Evolutionary conservation across 2,113 vertebrate species (phyloP).

Genomic region (Pedetes capensis): DNA sequence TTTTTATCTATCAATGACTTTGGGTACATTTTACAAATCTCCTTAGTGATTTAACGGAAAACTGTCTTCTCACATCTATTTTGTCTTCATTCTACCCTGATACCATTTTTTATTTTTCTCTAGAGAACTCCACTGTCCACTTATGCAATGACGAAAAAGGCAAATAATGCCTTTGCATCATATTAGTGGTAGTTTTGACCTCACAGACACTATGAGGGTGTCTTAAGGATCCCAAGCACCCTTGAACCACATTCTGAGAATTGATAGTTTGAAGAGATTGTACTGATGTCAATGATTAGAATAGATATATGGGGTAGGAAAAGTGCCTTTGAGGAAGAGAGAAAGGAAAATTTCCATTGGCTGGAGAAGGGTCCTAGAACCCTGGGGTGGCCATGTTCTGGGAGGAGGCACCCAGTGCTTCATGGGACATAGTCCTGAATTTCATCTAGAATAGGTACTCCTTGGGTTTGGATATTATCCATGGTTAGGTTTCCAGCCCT

Average conservation of each 20-base stretch:
- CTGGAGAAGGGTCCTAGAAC: neutral
- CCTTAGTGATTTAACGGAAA: neutral
- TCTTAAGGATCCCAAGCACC: neutral
- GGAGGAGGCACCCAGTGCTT: neutral
- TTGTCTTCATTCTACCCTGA: neutral
- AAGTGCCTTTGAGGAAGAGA: neutral
- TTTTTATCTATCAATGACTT: neutral
- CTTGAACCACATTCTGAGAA: neutral
- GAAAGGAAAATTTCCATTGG: neutral
- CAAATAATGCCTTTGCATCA: neutral
- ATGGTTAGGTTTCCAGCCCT: neutral
- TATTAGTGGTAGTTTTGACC: neutral
- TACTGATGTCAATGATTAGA: neutral
- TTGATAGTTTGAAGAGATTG: neutral
- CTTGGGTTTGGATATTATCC: neutral
- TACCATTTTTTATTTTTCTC: neutral
- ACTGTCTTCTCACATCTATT: neutral
- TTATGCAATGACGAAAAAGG: neutral
- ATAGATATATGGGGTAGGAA: neutral
- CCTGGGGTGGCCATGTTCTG: no score
- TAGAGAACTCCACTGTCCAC: neutral
- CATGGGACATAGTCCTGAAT: neutral
- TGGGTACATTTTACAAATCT: neutral
- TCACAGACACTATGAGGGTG: no score
- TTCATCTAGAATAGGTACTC: neutral